Base-by-base conservation (phyloP, 1,140 invertebrate genomes). In the Harlomillsia oculata region DNA sequence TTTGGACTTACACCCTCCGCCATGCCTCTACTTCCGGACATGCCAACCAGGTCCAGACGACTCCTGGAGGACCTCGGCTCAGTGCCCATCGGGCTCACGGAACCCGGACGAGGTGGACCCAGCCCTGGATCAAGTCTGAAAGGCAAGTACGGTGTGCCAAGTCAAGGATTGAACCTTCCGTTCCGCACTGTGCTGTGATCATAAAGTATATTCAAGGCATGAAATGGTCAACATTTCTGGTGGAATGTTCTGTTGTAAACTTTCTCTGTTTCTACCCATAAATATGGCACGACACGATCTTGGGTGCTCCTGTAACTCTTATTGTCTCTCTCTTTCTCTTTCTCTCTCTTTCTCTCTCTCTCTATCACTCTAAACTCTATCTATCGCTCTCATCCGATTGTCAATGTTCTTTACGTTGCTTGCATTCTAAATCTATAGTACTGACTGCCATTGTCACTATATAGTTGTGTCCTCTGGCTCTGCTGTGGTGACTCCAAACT, bases 21-120 rank as follows among this genome's bases (percentile, higher is more conserved):
- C 8, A 82, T 81, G 79, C 79, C 79, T 2, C 66, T 82, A 3
- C 70, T 82, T 20, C 78, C 76, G 40, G 80, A 82, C 67, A 78
- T 81, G 72, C 78, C 77, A 30, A 76, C 75, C 9, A 71, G 77
- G 44, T 80, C 79, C 13, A 66, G 80, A 30, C 78, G 77, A 61
- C 72, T 81, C 29, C 70, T 82, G 29, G 78, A 80, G 62, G 76
- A 80, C 62, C 72, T 81, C 43, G 78, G 77, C 29, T 77, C 76
- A 57, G 74, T 75, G 46, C 78, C 78, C 25, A 74, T 75, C 44
- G 66, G 69, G 26, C 64, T 67, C 30, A 51, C 63, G 30, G 53
- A 36, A 32, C 28, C 28, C 36, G 21, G 29, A 46, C 51, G 52
- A 3, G 37, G 50, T 41, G 49, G 54, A 51, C 13, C 32, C 20